phyloP scores from a whole-genome alignment of 2,113 vertebrate species.

The Indicator indicator region DNA sequence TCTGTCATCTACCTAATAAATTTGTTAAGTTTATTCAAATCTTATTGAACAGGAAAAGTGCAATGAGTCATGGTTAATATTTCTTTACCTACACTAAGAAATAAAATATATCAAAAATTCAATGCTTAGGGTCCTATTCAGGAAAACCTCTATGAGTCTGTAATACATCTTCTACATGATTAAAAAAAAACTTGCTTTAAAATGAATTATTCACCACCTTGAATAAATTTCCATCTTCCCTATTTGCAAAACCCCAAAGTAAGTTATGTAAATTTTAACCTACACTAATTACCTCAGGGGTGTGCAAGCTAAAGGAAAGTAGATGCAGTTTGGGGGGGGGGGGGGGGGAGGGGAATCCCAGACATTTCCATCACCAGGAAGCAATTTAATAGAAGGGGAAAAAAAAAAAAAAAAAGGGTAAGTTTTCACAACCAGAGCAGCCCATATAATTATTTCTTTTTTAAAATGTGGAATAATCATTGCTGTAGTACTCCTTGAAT shows the following conservation, averaged over 20 bases:
- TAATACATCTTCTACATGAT: slow-evolving; percentile 61
- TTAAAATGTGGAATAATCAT: not conserved
- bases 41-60: slow-evolving; percentile 39
- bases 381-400: slow-evolving; percentile 44
- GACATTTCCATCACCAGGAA: slow-evolving; percentile 59
- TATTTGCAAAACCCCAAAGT: slow-evolving; percentile 66
- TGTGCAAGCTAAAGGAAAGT: slow-evolving; percentile 42
- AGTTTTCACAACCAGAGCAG: slow-evolving; percentile 46
- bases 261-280: slow-evolving; percentile 70
- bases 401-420: not conserved
- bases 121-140: slow-evolving; percentile 48
- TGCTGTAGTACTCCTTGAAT: slow-evolving; percentile 7
- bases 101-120: slow-evolving; percentile 55
- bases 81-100: slow-evolving; percentile 60
- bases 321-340: slow-evolving; percentile 8
- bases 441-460: not conserved
- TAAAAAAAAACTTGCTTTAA: slow-evolving; percentile 65
- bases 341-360: slow-evolving; percentile 14
- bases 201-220: slow-evolving; percentile 69
- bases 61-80: slow-evolving; percentile 56
- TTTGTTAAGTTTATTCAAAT: slow-evolving; percentile 56
- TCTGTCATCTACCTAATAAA: slow-evolving; percentile 52
- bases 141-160: slow-evolving; percentile 53
- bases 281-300: slow-evolving; percentile 65
- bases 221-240: slow-evolving; percentile 63